Conservation (phyloP, 2,888 invertebrate species). For the Seira sanloemensis region DNA sequence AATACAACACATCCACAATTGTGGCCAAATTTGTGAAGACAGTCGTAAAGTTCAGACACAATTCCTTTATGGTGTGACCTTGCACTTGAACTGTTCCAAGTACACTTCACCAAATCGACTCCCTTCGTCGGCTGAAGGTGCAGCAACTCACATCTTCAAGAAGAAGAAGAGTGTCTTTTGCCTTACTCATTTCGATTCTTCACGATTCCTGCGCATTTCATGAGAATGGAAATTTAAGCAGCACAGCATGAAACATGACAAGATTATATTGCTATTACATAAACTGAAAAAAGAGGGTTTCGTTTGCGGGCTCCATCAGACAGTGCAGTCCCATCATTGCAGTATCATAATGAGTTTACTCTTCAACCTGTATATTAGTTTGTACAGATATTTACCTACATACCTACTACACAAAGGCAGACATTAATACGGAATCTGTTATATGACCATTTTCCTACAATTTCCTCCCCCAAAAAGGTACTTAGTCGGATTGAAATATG, state of each 20-base stretch:
- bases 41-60: neutral
- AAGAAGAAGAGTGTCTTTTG: no score
- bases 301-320: conserved; percentile 10
- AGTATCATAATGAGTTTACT: neutral
- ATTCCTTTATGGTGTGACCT: conserved; percentile 26
- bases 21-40: neutral
- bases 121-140: neutral
- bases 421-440: neutral
- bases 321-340: neutral
- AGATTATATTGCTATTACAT: conserved; percentile 43
- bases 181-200: conserved; percentile 21
- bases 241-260: conserved; percentile 50
- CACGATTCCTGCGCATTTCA: conserved; percentile 30
- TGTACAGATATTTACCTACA: neutral
- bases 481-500: neutral
- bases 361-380: conserved; percentile 34
- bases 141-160: neutral
- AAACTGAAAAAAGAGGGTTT: conserved; percentile 19
- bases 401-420: conserved; percentile 22
- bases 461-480: conserved; percentile 28
- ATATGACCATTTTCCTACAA: conserved; percentile 14
- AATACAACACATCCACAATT: neutral
- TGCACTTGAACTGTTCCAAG: conserved; percentile 59
- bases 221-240: conserved; percentile 28
- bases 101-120: neutral